Base-by-base conservation (phyloP, 2,888 invertebrate genomes). In the Meloe dianella region DNA sequence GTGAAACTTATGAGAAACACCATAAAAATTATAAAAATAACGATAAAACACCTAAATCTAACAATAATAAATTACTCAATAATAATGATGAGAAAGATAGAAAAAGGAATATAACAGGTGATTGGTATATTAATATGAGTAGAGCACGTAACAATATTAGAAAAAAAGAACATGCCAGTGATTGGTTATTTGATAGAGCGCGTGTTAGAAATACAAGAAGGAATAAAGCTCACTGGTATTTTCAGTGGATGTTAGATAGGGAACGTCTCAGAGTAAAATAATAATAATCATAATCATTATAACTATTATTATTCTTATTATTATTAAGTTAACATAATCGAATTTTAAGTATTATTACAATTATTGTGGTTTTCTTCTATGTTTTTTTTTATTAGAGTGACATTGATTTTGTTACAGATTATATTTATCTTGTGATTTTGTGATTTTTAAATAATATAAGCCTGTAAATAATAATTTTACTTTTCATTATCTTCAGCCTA, bases 201-300 rank as follows among this genome's bases (percentile, higher is more conserved):
- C 60, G 72, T 27, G 65, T 72, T 57, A 71, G 79, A 59, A 75
- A 71, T 58, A 75, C 69, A 30, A 80, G 77, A 67, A 67, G 79
- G 27, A 75, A 79, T 63, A 80, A 78, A 61, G 79, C 79, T 14
- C 73, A 75, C 63, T 81, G 81, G 81, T 81, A 81, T 70, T 81
- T 81, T 70, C 76, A 79, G 51, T 79, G 78, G 77, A 81, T 81
- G 81, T 72, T 76, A 60, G 74, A 75, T 57, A 75, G 81, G 60
- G 78, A 79, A 35, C 63, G 68, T 22, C 60, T 58, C 60, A 59
- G 47, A 10, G 20, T 22, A 47, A 47, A 47, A 20, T 20, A 9
- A 47, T 47, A 10, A 47, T 47, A 17, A 41, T 41, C 5, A 38
- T 38, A 32, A 10, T 9, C 1, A 8, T 32, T 2, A 41, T 41